phyloP scores from a whole-genome alignment of 2,888 invertebrate genomes.

The Dilophus febrilis region DNA sequence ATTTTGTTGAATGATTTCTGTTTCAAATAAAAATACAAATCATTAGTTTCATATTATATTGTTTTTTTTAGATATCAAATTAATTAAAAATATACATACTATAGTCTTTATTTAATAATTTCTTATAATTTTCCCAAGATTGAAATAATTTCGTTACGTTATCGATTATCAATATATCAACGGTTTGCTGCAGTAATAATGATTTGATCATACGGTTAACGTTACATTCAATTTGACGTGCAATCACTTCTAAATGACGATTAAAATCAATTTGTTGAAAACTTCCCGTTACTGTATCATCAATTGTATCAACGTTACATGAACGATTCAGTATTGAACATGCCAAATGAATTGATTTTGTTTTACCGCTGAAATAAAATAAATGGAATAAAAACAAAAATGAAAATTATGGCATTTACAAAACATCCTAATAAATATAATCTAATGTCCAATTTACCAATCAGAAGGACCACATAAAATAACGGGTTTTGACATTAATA shows the following conservation, averaged over 20 bases:
- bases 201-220: no score
- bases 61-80: no score
- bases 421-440: no score
- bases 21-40: background rate
- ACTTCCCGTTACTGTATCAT: constrained; percentile 49
- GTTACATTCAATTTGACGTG: constrained; percentile 14
- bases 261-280: constrained; percentile 69
- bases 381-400: background rate
- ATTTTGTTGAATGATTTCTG: constrained; percentile 5
- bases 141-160: background rate
- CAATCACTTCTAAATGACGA: constrained; percentile 50
- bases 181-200: no score
- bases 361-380: constrained; percentile 19
- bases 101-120: constrained; percentile 6
- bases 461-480: constrained; percentile 36
- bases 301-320: constrained; percentile 26
- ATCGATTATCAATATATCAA: no score
- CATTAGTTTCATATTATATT: no score
- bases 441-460: constrained; percentile 10
- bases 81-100: constrained; percentile 3
- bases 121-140: constrained; percentile 12
- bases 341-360: constrained; percentile 25
- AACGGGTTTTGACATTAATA: constrained; percentile 83
- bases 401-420: background rate
- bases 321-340: constrained; percentile 24